These are phyloP conservation scores for Campylomormyrus tamandua DNA, from an alignment of 2,113 vertebrate species.

Conservation along the genomic window DNA sequence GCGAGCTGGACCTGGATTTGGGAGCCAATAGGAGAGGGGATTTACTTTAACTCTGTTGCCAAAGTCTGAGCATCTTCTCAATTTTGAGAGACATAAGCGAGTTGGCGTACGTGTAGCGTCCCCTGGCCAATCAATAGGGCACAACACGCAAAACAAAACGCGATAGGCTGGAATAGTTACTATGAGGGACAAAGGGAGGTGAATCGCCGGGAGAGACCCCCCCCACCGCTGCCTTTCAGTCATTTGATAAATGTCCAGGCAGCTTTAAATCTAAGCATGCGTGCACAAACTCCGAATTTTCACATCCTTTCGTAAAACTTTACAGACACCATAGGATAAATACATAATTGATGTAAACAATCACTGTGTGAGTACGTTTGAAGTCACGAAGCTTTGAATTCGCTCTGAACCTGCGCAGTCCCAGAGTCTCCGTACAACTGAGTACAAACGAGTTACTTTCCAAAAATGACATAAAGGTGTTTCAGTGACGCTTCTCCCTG, in stretches of 20 bases:
- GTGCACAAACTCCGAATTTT: background rate
- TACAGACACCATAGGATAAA: background rate
- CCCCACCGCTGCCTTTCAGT: background rate
- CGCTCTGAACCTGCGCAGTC: background rate
- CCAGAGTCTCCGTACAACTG: background rate
- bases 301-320: background rate
- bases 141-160: constrained; percentile 32
- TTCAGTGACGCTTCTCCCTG: background rate
- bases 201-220: constrained; percentile 18
- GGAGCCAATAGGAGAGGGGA: constrained; percentile 34
- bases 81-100: constrained; percentile 16
- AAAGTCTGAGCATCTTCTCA: constrained; percentile 37
- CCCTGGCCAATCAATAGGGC: constrained; percentile 43
- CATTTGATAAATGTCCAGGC: background rate
- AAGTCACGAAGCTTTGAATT: background rate
- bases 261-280: background rate
- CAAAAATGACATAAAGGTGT: background rate
- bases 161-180: constrained; percentile 61
- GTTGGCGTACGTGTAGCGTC: constrained; percentile 3
- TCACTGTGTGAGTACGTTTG: background rate
- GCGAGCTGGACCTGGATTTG: constrained; percentile 37
- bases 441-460: background rate
- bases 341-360: background rate
- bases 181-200: constrained; percentile 60
- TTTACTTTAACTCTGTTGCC: constrained; percentile 44